Base-by-base conservation (phyloP, 2,888 invertebrate genomes). In the Deilephila elpenor region DNA sequence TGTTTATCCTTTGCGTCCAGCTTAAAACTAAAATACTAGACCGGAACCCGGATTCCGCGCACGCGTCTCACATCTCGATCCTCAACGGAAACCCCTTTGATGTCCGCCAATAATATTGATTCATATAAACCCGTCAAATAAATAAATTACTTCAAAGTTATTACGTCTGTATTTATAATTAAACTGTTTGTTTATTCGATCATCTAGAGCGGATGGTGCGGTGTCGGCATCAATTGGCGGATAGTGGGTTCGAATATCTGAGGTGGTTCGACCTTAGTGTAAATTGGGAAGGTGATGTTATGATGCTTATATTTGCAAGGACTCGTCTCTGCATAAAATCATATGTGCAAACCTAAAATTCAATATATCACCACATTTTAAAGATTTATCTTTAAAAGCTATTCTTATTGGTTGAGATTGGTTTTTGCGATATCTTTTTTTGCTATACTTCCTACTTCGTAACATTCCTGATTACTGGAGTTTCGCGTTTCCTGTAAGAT, bases 81-180 rank as follows among this genome's bases (percentile, higher is more conserved):
- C 19, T 17, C 51, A 17, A 44, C 64, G 67, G 67, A 51, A 51
- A 51, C 51, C 80, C 82, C 87, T 92, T 93, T 93, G 91, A 92
- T 90, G 86, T 86, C 75, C 79, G 80, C 82, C 78, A 86, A 89
- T 87, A 90, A 91, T 92, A 92, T 92, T 91, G 89, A 88, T 82
- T 78, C 80, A 84, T 84, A 84, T 86, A 82, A 85, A 84, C 79
- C 78, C 77, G 78, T 78, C 78, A 79, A 87, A 89, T 85, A 88
- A 88, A 91, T 85, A 88, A 83, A 83, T 81, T 79, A 79, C 72
- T 79, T 77, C 75, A 77, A 78, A 82, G 74, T 81, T 80, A 85
- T 84, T 81, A 78, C 81, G 82, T 80, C 80, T 81, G 81, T 83
- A 75, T 78, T 85, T 85, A 89, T 84, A 88, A 86, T 88, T 86